Conservation (phyloP, 2,888 invertebrate species). For the Tetramorium bicarinatum region DNA sequence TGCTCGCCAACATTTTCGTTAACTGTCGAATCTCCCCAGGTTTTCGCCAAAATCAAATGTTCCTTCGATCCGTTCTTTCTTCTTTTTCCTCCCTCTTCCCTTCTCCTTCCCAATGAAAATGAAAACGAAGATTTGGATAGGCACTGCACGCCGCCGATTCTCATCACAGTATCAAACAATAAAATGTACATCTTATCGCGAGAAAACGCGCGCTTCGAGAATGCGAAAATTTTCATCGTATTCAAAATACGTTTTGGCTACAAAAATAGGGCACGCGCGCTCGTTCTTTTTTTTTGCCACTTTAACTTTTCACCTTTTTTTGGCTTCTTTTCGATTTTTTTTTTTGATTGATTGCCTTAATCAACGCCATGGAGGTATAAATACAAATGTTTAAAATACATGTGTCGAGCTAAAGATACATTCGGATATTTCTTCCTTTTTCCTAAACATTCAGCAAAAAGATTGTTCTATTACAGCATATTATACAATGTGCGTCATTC, state of each 20-base stretch:
- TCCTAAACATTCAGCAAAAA: background rate
- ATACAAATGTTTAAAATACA: slow-evolving; percentile 52
- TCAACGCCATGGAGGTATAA: slow-evolving; percentile 58
- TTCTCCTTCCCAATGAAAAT: slow-evolving; percentile 13
- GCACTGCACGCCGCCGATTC: slow-evolving; percentile 51
- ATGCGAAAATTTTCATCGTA: slow-evolving; percentile 63
- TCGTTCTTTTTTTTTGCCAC: slow-evolving; percentile 5
- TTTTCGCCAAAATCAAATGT: background rate
- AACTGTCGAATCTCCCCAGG: background rate
- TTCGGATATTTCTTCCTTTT: background rate
- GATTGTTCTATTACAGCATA: background rate
- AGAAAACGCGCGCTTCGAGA: slow-evolving; percentile 49
- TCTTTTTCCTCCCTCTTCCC: background rate
- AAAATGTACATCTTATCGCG: slow-evolving; percentile 57
- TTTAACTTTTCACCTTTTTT: background rate
- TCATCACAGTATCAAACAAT: slow-evolving; percentile 65
- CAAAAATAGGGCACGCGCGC: slow-evolving; percentile 67
- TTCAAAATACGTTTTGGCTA: slow-evolving; percentile 72
- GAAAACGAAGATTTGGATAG: slow-evolving; percentile 46
- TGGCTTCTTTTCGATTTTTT: background rate
- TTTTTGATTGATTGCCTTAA: slow-evolving; percentile 68
- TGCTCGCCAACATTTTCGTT: background rate
- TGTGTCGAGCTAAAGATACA: slow-evolving; percentile 41
- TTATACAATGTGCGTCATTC: background rate
- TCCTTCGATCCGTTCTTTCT: background rate